Evolutionary conservation across 2,113 vertebrate genomes (phyloP), one percentile per base, ranked within the genome.

Genomic region (Atherinomorus stipes): DNA sequence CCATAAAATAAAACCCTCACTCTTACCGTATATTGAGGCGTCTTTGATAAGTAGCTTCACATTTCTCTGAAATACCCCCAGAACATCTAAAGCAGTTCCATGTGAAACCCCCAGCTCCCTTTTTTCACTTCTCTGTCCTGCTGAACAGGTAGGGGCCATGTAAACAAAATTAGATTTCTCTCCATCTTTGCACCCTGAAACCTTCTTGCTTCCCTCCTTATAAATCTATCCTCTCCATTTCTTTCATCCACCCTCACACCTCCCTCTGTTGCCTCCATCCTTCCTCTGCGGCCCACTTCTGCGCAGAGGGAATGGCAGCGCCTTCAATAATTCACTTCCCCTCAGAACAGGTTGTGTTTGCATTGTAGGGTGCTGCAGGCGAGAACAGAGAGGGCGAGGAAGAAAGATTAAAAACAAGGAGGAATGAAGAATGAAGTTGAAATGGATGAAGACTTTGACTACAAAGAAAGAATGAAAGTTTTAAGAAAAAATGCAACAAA

Each of bases 291-390:
- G 83, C 85, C 83, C 80, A 87, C 81, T 89, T 84, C 81, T 72
- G 71, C 86, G 77, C 82, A 62, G 57, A 82, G 86, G 85, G 83
- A 86, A 87, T 61, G 76, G 84, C 87, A 76, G 65, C 34, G 11
- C 61, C 81, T 91, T 91, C 88, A 90, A 92, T 91, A 88, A 91
- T 91, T 91, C 86, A 91, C 85, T 84, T 76, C 72, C 74, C 85
- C 81, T 83, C 80, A 63, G 88, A 89, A 87, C 89, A 90, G 87
- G 89, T 88, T 90, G 87, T 90, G 91, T 91, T 92, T 90, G 90
- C 88, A 88, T 90, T 88, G 87, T 71, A 84, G 83, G 88, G 85
- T 40, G 91, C 90, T 88, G 79, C 84, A 73, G 89, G 87, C 79
- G 44, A 72, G 88, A 90, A 91, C 69, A 83, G 83, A 86, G 87